Evolutionary conservation across 2,888 invertebrate species (phyloP), one percentile per base, ranked within the genome.

Genomic region (Cartodere bifasciata): DNA sequence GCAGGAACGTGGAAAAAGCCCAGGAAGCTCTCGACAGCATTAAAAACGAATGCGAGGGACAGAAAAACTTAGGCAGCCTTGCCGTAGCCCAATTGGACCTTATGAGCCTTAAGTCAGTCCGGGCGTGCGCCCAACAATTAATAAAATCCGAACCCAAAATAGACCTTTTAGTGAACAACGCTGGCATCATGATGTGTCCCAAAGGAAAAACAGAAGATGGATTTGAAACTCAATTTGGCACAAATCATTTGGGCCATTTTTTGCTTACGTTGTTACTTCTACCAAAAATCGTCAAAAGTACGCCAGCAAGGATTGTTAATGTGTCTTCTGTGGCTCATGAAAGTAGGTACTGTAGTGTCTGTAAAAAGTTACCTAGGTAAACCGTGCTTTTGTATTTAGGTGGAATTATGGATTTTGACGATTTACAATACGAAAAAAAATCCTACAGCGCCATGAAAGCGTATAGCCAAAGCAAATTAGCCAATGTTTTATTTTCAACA

Each of bases 401-500:
- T 23, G 62, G 62, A 6, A 50, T 53, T 17, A 68, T 82, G 10
- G 60, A 75, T 44, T 73, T 78, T 21, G 70, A 76, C 5, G 82
- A 84, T 53, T 53, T 83, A 27, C 83, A 86, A 56, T 75, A 70
- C 43, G 75, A 80, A 43, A 67, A 61, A 42, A 63, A 67, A 31
- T 53, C 62, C 1, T 88, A 87, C 46, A 70, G 64, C 42, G 59
- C 76, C 3, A 50, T 67, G 4, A 66, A 66, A 30, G 81, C 82
- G 1, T 87, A 87, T 48, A 59, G 62, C 15, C 78, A 78, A 52
- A 85, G 84, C 53, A 86, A 87, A 65, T 55, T 83, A 29, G 82
- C 84, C 1, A 85, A 85, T 50, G 55, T 86, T 23, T 52, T 87
- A 23, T 86, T 86, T 48, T 70, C 79, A 0, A 69, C 62, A n/a